Conservation (phyloP, 2,797 vertebrate species). For the Lycodopsis pacificus region DNA sequence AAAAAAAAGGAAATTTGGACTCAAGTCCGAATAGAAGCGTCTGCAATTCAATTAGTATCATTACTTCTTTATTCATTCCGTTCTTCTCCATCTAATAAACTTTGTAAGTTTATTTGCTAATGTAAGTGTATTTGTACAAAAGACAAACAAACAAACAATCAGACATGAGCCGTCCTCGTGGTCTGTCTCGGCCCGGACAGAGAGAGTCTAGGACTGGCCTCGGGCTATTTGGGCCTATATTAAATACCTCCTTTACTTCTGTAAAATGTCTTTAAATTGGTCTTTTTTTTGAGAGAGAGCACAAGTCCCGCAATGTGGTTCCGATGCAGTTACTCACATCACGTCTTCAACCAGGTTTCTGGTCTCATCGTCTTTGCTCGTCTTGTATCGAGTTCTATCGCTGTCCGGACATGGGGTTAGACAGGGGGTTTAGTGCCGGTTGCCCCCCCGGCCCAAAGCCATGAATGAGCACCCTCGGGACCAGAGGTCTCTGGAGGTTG, state of each 20-base stretch:
- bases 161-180: slow-evolving; percentile 81
- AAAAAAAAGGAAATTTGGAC: slow-evolving; percentile 32
- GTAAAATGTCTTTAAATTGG: slow-evolving; percentile 81
- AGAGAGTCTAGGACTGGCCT: slow-evolving; percentile 60
- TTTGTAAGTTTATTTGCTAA: slow-evolving; percentile 88
- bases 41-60: slow-evolving; percentile 75
- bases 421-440: slow-evolving; percentile 93
- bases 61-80: slow-evolving; percentile 86
- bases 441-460: slow-evolving; percentile 96
- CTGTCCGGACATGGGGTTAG: slow-evolving; percentile 90
- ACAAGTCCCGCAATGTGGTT: slow-evolving; percentile 80
- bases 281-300: slow-evolving; percentile 68
- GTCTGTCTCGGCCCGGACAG: slow-evolving; percentile 64
- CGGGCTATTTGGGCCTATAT: slow-evolving; percentile 75
- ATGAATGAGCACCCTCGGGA: slow-evolving; percentile 97
- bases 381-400: slow-evolving; percentile 84
- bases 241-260: slow-evolving; percentile 85
- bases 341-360: slow-evolving; percentile 66
- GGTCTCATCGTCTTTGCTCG: slow-evolving; percentile 55
- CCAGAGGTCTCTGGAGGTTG: slow-evolving; percentile 94
- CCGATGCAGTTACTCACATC: slow-evolving; percentile 83
- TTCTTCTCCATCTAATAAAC: slow-evolving; percentile 88
- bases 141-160: slow-evolving; percentile 86
- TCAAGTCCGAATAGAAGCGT: slow-evolving; percentile 67
- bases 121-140: slow-evolving; percentile 90